Evolutionary conservation across 2,888 invertebrate species (phyloP).

Genomic region (Plutella xylostella): DNA sequence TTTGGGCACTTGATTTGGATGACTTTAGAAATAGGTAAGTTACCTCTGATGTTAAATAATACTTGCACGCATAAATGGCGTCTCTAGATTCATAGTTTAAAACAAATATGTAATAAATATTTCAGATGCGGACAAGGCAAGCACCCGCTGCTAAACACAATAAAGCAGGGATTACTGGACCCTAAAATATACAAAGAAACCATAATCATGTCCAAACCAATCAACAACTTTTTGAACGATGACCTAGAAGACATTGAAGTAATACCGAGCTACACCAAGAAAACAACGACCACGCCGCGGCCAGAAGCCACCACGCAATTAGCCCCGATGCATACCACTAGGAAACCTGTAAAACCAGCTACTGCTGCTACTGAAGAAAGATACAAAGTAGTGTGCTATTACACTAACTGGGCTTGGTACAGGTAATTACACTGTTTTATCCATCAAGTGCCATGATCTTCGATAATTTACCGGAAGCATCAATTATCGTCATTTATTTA

Average conservation of each 20-base stretch:
- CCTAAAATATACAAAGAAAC: conserved; percentile 29
- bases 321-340: conserved; percentile 29
- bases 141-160: conserved; percentile 83
- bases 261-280: conserved; percentile 29
- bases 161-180: conserved; percentile 77
- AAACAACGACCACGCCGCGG: conserved; percentile 22
- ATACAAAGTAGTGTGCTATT: conserved; percentile 90
- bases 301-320: conserved; percentile 24
- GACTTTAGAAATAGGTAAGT: conserved; percentile 78
- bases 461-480: too few relatives aligned
- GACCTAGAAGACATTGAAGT: conserved; percentile 55
- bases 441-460: too few relatives aligned
- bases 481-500: too few relatives aligned
- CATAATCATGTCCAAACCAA: conserved; percentile 21
- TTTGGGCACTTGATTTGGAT: conserved; percentile 91
- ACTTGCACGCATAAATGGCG: not conserved
- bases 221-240: conserved; percentile 26
- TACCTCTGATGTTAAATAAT: not conserved
- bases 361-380: conserved; percentile 30
- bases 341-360: conserved; percentile 24
- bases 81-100: not conserved
- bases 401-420: conserved; percentile 96
- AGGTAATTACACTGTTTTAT: conserved; percentile 32
- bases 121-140: conserved; percentile 80
- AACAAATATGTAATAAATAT: conserved; percentile 11